These are phyloP conservation scores for Lophotriccus pileatus DNA, from an alignment of 2,797 vertebrate genomes.

Conservation along the genomic window DNA sequence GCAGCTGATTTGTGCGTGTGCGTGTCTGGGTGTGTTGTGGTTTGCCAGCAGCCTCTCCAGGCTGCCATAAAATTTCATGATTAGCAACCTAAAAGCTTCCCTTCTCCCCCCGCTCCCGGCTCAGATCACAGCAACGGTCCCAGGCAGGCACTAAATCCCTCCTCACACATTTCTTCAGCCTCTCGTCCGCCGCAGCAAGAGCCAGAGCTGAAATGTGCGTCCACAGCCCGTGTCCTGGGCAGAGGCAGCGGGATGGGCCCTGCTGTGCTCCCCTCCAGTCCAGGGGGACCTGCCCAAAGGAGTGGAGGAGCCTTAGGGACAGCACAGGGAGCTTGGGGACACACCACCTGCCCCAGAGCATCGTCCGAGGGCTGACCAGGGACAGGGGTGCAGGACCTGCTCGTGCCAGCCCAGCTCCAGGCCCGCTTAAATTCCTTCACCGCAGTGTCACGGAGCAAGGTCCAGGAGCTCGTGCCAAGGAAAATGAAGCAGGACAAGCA, in stretches of 20 bases:
- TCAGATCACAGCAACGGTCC: not conserved
- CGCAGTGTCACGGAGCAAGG: accelerated
- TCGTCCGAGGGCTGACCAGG: not conserved
- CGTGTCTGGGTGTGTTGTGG: slow-evolving; percentile 7
- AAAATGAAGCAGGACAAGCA: accelerated
- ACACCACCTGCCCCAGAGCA: accelerated
- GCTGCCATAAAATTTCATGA: slow-evolving; percentile 41
- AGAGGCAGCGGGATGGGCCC: not conserved
- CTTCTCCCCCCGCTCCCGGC: not conserved
- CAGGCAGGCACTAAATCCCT: slow-evolving; percentile 15
- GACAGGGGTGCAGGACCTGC: accelerated
- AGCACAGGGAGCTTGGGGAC: accelerated
- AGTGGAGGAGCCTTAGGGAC: not conserved
- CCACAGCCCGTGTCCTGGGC: not conserved
- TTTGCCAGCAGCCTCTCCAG: slow-evolving; percentile 31
- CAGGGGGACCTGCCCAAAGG: accelerated
- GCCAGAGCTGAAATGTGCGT: not conserved
- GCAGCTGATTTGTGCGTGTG: not conserved
- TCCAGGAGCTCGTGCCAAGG: not conserved
- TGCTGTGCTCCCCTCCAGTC: accelerated
- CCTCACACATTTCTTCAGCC: not conserved
- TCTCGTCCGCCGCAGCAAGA: not conserved
- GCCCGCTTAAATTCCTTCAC: not conserved
- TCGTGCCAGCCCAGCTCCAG: not conserved
- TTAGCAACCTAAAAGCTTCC: slow-evolving; percentile 48